phyloP scores from a whole-genome alignment of 2,888 invertebrate species.

The Netelia inedita region DNA sequence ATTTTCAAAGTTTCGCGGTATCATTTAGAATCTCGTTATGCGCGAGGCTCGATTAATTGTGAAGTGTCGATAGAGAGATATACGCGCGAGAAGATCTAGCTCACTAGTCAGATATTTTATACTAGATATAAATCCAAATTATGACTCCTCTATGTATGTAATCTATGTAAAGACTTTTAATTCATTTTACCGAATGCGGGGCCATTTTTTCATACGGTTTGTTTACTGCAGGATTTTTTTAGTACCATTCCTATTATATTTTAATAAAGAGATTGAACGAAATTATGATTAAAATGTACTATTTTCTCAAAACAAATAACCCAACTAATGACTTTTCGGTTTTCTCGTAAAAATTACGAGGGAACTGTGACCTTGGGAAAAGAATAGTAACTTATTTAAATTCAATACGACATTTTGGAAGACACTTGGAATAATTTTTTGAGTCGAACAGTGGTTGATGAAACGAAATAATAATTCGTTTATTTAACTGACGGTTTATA shows the following conservation, averaged over 20 bases:
- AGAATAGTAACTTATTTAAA: no score
- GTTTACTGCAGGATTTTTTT: neutral
- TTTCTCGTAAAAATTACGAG: no score
- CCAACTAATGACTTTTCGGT: neutral
- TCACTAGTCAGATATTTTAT: slow-evolving; percentile 56
- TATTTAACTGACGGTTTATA: neutral
- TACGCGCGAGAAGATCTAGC: slow-evolving; percentile 2
- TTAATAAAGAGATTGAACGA: neutral
- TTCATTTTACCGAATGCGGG: neutral
- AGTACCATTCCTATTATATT: neutral
- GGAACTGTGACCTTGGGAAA: no score
- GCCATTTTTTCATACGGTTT: slow-evolving; percentile 21
- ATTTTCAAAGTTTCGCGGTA: slow-evolving; percentile 17
- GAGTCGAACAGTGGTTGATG: no score
- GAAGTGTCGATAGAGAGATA: neutral
- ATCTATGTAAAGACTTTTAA: neutral
- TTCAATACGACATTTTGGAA: no score
- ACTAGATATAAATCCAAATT: neutral
- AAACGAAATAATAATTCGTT: no score
- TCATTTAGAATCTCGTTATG: neutral
- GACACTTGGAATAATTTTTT: no score
- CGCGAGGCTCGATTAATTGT: neutral
- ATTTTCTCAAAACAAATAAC: slow-evolving; percentile 1
- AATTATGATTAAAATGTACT: no score
- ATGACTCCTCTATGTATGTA: neutral